These are phyloP conservation scores for Hyperoplus lanceolatus DNA, from an alignment of 2,797 vertebrate species.

Conservation along the genomic window DNA sequence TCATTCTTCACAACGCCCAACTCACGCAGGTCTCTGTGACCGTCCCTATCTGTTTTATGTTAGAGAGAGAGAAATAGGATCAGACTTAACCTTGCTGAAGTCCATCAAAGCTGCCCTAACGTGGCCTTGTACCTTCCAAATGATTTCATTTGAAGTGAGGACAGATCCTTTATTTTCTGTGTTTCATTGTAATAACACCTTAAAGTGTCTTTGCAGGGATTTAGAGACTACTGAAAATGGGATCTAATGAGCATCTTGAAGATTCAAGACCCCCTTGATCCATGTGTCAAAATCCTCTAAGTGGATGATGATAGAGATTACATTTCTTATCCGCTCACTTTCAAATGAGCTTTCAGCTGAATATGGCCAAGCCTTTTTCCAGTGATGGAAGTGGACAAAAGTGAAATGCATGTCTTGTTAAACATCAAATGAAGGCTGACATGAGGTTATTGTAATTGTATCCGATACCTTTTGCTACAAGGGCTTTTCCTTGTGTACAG, in stretches of 20 bases:
- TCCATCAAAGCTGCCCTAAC: constrained; percentile 49
- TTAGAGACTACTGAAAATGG: constrained; percentile 15
- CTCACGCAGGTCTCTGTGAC: constrained; percentile 29
- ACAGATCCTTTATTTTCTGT: constrained; percentile 10
- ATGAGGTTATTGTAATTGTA: not conserved
- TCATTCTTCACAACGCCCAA: constrained; percentile 34
- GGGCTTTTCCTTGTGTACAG: not conserved
- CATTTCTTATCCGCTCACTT: constrained; percentile 6
- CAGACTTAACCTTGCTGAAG: constrained; percentile 40
- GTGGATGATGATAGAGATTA: constrained; percentile 3
- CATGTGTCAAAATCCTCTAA: constrained; percentile 23
- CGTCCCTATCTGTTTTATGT: constrained; percentile 21
- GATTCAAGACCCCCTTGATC: constrained; percentile 33
- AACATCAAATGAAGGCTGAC: not conserved
- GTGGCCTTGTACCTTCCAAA: constrained; percentile 36
- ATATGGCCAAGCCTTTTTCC: not conserved
- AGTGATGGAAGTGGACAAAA: not conserved
- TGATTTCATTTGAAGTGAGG: constrained; percentile 28
- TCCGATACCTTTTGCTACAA: not conserved
- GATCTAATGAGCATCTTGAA: constrained; percentile 25
- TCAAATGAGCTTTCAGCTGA: not conserved
- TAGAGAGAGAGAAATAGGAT: constrained; percentile 43
- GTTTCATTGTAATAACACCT: constrained; percentile 12
- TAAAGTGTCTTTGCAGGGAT: constrained; percentile 1
- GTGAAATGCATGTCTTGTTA: not conserved